Base-by-base conservation (phyloP, 2,797 vertebrate species). In the Columba guinea region DNA sequence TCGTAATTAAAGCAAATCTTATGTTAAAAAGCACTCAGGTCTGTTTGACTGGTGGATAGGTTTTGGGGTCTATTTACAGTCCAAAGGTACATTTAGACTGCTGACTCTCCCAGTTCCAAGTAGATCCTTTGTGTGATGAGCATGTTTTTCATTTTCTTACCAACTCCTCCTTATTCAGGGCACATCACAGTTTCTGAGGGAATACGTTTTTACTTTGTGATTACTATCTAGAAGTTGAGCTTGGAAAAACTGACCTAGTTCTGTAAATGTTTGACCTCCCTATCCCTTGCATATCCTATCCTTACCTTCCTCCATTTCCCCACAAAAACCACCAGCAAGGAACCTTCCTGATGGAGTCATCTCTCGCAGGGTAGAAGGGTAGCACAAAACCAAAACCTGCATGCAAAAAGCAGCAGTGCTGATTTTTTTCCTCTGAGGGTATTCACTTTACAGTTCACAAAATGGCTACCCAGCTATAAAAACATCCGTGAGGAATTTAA, bases 261-360 rank as follows among this genome's bases (percentile, higher is more conserved):
- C 51, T 93, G 92, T 55, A 94, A 96, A 87, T 92, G 93, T 92
- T 92, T 89, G 69, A 86, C 79, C 91, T 93, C 58, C 52, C 53
- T 59, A 17, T 55, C 41, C 34, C 30, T 67, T 80, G 10, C 52
- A 63, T 17, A 39, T 65, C 37, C 71, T 52, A 77, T 69, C 55
- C 20, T 84, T 53, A 91, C 34, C 58, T 91, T 83, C 60, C 48
- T 59, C 20, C 2, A 0, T 27, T 59, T 55, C 48, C 51, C 28
- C 12, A 12, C 53, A 37, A 16, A 85, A 86, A 49, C 59, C n/a
- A 12, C 30, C 28, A 55, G 39, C 0, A 0, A 74, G 92, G 80
- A 34, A 35, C 26, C 49, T 77, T 77, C 41, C 32, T 8, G 3
- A 27, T 30, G 22, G 8, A 3, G 1, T 53, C 37, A 23, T n/a